Base-by-base conservation (phyloP, 2,113 vertebrate species). In the Nothocercus nigrocapillus region DNA sequence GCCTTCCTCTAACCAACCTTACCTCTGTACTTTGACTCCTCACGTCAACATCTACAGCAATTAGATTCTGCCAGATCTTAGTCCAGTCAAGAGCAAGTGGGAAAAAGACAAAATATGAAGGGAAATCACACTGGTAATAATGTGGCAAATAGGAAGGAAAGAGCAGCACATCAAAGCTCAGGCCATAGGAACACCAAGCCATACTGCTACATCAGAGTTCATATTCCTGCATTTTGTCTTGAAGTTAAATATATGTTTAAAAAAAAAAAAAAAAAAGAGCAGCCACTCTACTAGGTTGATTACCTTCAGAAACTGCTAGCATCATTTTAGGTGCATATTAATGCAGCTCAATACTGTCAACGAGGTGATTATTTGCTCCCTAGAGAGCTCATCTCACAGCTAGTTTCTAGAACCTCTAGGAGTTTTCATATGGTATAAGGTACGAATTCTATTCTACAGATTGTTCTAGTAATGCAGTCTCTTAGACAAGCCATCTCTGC, bases 331-430 rank as follows among this genome's bases (percentile, higher is more conserved):
- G 88, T 94, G 91, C 93, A 96, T 96, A 95, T 92, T 97, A 96
- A 96, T 96, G 78, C 85, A 85, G 78, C 88, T 97, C 92, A 95
- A 92, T 88, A 83, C 78, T 96, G 94, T 89, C 97, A 96, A 96
- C 89, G 89, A 95, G 89, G 94, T 96, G 95, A 97, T 96, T 97
- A 97, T 97, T 92, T 95, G 81, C 91, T 96, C 96, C 94, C 95
- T 89, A 83, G 94, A 95, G 95, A 94, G 67, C 81, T 96, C 91
- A 93, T 96, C 96, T 95, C 68, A 76, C 83, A 95, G 91, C 68
- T 93, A 88, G 72, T 59, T 90, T 87, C 86, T 61, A 92, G 62
- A 56, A 92, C 76, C 72, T 88, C 74, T 72, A 78, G 73, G 91
- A 95, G 64, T 30, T 94, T 95, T 91, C 68, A 45, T 70, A 61